A percentile compares a stretch with the other conserved stretches of the same genome.
Conservation (phyloP, 2,113 vertebrate species). For the Triplophysa siluroides region DNA sequence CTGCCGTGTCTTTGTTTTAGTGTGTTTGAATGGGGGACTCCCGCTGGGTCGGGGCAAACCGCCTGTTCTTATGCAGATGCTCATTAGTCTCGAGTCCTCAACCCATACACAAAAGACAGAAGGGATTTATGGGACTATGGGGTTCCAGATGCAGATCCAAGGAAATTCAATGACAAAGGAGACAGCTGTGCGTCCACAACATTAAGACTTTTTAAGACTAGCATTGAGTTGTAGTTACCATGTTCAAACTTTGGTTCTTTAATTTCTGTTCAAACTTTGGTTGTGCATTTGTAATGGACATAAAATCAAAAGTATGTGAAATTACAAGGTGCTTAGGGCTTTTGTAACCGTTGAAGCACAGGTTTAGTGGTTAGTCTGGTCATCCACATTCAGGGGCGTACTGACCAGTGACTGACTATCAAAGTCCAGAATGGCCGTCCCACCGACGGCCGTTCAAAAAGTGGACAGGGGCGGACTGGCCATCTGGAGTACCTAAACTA, state of each 20-base stretch:
- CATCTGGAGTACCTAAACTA: too few species aligned
- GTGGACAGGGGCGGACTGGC: too few species aligned
- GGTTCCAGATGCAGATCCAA: slow-evolving; percentile 33
- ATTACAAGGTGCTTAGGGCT: neutral
- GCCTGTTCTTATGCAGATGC: slow-evolving; percentile 45
- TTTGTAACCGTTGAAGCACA: too few species aligned
- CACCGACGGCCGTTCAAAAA: too few species aligned
- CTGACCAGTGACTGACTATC: too few species aligned
- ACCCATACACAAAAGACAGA: slow-evolving; percentile 28
- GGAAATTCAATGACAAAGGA: slow-evolving; percentile 31
- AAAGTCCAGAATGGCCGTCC: too few species aligned
- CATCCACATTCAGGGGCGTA: too few species aligned
- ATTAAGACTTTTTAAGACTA: neutral
- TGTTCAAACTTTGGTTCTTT: neutral
- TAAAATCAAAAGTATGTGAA: slow-evolving; percentile 6
- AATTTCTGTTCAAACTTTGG: slow-evolving; percentile 16
- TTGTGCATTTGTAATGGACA: slow-evolving; percentile 20
- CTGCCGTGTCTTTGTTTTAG: slow-evolving; percentile 45
- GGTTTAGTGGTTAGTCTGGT: too few species aligned
- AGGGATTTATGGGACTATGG: slow-evolving; percentile 15
- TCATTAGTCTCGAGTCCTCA: slow-evolving; percentile 43
- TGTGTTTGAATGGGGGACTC: slow-evolving; percentile 40
- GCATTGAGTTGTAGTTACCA: too few species aligned
- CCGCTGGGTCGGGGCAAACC: slow-evolving; percentile 35
- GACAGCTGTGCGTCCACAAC: slow-evolving; percentile 6